A percentile compares a stretch with the other conserved stretches of the same genome.
These are phyloP conservation scores for Empidonax alnorum DNA, from an alignment of 2,113 vertebrate genomes.

Conservation along the genomic window DNA sequence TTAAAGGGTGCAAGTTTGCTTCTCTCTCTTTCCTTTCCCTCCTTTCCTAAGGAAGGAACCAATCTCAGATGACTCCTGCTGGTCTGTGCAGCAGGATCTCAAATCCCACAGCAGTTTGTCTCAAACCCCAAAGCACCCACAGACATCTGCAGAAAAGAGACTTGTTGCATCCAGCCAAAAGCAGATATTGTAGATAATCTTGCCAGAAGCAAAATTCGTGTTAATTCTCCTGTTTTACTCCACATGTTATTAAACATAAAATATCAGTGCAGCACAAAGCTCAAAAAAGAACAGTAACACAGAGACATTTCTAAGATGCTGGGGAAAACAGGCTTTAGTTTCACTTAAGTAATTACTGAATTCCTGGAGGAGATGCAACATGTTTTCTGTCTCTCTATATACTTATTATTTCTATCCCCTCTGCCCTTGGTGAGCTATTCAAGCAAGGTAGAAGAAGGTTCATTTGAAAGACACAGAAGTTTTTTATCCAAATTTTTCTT, in stretches of 20 bases:
- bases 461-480: not conserved
- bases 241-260: not conserved
- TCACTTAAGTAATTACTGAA: not conserved
- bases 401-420: not conserved
- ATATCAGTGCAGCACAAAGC: not conserved
- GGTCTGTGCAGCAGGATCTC: not conserved
- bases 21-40: not conserved
- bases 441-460: not conserved
- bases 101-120: not conserved
- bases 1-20: not conserved
- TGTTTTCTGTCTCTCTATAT: not conserved
- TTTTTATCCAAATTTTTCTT: not conserved
- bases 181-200: not conserved
- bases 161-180: not conserved
- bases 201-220: not conserved
- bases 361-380: not conserved
- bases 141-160: not conserved
- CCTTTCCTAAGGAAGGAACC: not conserved
- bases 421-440: not conserved
- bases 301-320: not conserved
- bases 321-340: not conserved
- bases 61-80: not conserved
- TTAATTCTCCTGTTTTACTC: not conserved
- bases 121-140: not conserved
- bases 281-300: not conserved